Evolutionary conservation across 2,797 vertebrate species (phyloP), one percentile per base, ranked within the genome.

Genomic region (Poeciliopsis paucimaculata): DNA sequence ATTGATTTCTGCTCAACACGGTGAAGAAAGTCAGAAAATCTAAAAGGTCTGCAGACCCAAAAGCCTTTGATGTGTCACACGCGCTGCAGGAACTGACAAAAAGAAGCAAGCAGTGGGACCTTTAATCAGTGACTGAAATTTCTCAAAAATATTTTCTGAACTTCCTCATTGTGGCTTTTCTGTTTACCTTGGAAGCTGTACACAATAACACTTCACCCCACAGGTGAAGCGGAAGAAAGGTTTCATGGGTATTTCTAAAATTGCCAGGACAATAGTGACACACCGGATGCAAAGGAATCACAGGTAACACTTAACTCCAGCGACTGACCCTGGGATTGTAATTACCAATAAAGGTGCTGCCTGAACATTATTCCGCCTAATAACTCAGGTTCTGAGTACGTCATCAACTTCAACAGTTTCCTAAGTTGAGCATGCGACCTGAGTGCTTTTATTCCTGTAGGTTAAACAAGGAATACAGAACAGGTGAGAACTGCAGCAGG

Each of bases 241-340:
- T 70, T 76, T 82, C 81, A 87, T 68, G 20, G 49, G 79, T 26
- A 82, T 86, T 83, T 82, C 79, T 86, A 71, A 87, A 90, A 86
- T 70, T 77, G 87, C 76, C 47, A 26, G 77, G 76, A 81, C 66
- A 80, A 90, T 82, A 84, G 82, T 57, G 46, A 81, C 62, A 57
- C 49, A 85, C 82, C 77, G 81, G 83, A 70, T 77, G 79, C 72
- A 49, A 55, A 57, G 86, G 79, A 81, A 80, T 73, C 78, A 80
- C 87, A 94, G 89, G 91, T 87, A 82, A 81, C 75, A 91, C 77
- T 92, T 90, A 85, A 80, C 70, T 81, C 46, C 49, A 66, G 43
- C 43, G 10, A 79, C 51, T 39, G 77, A 78, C 49, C 70, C 75
- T 0, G 77, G 75, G n/a, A 82, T 87, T 90, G 86, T 88, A 87